Base-by-base conservation (phyloP, 2,888 invertebrate species). In the Diarsia mendica region DNA sequence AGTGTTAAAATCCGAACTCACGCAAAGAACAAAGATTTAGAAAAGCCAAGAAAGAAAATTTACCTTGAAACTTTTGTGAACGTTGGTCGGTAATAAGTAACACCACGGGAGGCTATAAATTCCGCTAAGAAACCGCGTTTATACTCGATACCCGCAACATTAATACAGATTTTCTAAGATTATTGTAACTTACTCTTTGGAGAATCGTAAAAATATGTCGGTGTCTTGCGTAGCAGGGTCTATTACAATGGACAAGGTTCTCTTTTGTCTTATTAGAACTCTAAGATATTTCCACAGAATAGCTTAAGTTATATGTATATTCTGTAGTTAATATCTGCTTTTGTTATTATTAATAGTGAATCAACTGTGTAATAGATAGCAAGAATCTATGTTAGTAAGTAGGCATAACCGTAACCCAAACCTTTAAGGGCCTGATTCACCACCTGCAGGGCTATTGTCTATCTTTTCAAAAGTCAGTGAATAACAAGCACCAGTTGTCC, bases 121-220 rank as follows among this genome's bases (percentile, higher is more conserved):
- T 88, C 77, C 73, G 78, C 84, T 89, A 90, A 91, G 90, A 90
- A 91, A 91, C 90, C 90, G 83, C 92, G 87, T 91, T 92, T 91
- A 90, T 90, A 89, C 88, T 90, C 89, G 89, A 92, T 90, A 90
- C 89, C 89, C 87, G 67, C 77, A 82, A 90, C 91, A 92, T 92
- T 92, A 92, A 93, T 92, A 92, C 90, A 91, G 90, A 92, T 92
- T 92, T 91, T 90, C 86, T 85, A 83, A 89, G 90, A 91, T 92
- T 90, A 91, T 91, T 89, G 90, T 89, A 86, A 90, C 87, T 80
- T 77, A 90, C 85, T 75, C 87, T 83, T 78, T 67, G 67, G 82
- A 80, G 85, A 72, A 79, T 79, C 72, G 78, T 73, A 67, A 60
- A 72, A 81, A 83, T 67, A 79, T 79, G 75, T 79, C 53, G 67